Percentiles rank a stretch among this genome's conserved stretches.
Evolutionary conservation across 2,113 vertebrate genomes (phyloP).

Genomic region (Crypturellus undulatus): DNA sequence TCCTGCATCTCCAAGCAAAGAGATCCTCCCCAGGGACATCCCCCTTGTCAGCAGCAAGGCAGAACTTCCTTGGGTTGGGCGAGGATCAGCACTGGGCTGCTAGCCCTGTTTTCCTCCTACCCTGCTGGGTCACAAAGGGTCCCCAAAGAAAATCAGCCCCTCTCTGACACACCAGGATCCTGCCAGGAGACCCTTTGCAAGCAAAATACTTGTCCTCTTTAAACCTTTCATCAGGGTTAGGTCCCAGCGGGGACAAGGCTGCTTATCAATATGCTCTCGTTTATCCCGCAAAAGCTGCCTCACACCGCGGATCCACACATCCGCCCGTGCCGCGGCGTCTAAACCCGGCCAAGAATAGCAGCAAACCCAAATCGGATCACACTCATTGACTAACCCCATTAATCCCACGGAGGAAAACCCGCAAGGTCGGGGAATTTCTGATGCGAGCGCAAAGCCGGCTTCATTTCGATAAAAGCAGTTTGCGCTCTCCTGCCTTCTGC

Average conservation of each 20-base stretch:
- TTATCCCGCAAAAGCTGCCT: background rate
- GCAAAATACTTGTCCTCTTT: background rate
- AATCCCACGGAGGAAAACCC: background rate
- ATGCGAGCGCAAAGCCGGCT: background rate
- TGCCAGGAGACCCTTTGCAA: background rate
- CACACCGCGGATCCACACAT: rapidly evolving
- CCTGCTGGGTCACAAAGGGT: background rate
- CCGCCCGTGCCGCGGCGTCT: background rate
- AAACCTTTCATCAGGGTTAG: background rate
- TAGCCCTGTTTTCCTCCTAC: background rate
- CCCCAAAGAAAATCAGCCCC: background rate
- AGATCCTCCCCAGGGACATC: background rate
- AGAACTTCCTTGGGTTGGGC: background rate
- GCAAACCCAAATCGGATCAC: background rate
- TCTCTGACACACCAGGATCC: background rate
- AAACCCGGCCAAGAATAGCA: background rate
- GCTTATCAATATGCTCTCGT: background rate
- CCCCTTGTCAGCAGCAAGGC: no score
- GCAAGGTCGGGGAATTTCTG: background rate
- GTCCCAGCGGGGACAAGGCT: background rate
- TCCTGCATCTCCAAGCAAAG: background rate
- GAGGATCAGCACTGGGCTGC: background rate
- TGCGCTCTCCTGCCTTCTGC: no score
- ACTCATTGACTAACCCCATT: background rate
- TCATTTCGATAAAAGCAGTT: background rate